A percentile compares a stretch with the other conserved stretches of the same genome.
phyloP scores from a whole-genome alignment of 2,113 vertebrate genomes.

The Phaethornis superciliosus region DNA sequence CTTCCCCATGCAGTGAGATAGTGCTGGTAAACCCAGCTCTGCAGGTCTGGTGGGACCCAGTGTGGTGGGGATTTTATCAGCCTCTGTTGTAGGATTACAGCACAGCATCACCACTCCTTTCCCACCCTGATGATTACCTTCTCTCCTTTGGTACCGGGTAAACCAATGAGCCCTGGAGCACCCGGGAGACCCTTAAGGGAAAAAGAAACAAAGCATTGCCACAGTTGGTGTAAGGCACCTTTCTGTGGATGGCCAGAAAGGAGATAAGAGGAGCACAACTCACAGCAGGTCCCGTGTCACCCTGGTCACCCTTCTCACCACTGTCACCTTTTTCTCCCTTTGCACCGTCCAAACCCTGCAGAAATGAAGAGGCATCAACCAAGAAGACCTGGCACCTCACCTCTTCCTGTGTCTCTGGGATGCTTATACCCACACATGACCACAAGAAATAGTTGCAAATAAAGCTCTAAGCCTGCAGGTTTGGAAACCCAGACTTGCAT shows the following conservation, averaged over 20 bases:
- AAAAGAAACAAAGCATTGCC: neutral
- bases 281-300: conserved; percentile 65
- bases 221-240: neutral
- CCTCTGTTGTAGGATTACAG: neutral
- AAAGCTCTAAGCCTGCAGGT: neutral
- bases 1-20: rapidly evolving
- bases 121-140: conserved; percentile 77
- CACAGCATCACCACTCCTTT: rapidly evolving
- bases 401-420: neutral
- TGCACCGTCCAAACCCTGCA: conserved; percentile 77
- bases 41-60: neutral
- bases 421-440: neutral
- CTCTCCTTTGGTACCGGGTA: conserved; percentile 94
- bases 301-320: conserved; percentile 71
- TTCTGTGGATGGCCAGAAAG: neutral
- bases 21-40: neutral
- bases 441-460: neutral
- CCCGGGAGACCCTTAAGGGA: conserved; percentile 66
- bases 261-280: conserved; percentile 34
- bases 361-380: neutral
- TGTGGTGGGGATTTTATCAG: neutral
- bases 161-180: conserved; percentile 85
- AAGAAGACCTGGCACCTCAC: neutral
- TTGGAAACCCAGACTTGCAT: neutral
- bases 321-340: conserved; percentile 77